Percentiles rank a stretch among this genome's conserved stretches.
Evolutionary conservation across 1,140 invertebrate species (phyloP).

Genomic region (Meloidogyne floridensis): DNA sequence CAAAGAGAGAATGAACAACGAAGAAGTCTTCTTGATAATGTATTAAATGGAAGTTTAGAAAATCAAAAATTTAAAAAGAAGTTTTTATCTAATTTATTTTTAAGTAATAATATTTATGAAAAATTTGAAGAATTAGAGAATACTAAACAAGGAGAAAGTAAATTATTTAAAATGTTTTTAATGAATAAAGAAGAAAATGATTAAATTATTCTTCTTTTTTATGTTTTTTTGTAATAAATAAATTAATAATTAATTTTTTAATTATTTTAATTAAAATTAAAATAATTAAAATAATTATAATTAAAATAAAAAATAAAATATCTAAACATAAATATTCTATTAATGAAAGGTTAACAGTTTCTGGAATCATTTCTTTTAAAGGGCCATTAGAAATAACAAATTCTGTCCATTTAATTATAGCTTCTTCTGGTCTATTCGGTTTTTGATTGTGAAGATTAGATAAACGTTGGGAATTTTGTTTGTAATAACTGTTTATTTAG

Average conservation of each 20-base stretch:
- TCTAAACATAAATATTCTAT: conserved; percentile 39
- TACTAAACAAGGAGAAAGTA: no score
- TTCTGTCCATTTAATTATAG: conserved; percentile 48
- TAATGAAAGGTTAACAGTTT: conserved; percentile 31
- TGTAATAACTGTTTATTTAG: conserved; percentile 23
- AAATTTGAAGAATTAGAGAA: no score
- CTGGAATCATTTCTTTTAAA: conserved; percentile 39
- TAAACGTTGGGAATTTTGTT: conserved; percentile 34
- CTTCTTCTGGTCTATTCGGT: conserved; percentile 46
- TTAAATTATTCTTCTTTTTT: background rate
- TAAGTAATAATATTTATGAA: no score
- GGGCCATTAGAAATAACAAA: conserved; percentile 50
- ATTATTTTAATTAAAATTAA: conserved; percentile 13
- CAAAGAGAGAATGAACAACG: no score
- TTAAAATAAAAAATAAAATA: conserved; percentile 34
- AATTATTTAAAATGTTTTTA: no score
- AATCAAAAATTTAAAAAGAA: no score
- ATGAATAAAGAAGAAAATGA: no score
- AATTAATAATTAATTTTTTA: background rate
- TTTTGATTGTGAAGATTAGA: conserved; percentile 38
- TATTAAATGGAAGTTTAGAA: no score
- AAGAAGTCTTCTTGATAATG: no score
- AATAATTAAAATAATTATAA: conserved; percentile 16
- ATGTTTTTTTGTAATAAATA: conserved; percentile 5
- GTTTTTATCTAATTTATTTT: no score